These are phyloP conservation scores for Chlorodrepanis virens DNA, from an alignment of 2,113 vertebrate genomes.

Conservation along the genomic window DNA sequence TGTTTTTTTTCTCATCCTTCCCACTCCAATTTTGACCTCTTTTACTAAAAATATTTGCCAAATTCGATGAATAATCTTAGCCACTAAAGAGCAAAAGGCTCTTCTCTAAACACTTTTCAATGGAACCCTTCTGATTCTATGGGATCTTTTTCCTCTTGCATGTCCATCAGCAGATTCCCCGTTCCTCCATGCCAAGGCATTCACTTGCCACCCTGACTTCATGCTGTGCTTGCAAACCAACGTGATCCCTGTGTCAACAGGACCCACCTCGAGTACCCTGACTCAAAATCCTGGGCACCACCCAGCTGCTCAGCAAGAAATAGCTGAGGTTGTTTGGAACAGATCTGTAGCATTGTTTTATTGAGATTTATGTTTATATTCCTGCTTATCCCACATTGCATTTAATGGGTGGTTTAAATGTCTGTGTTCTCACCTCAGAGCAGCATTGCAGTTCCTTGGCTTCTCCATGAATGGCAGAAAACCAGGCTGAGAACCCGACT, in stretches of 20 bases:
- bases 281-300: background rate
- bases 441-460: background rate
- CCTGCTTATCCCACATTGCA: background rate
- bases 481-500: background rate
- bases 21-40: constrained; percentile 14
- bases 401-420: background rate
- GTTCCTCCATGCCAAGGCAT: background rate
- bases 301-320: background rate
- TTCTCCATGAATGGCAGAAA: background rate
- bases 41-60: constrained; percentile 41
- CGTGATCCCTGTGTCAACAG: accelerated
- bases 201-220: background rate
- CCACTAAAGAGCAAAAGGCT: constrained; percentile 20
- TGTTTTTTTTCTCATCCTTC: constrained; percentile 9
- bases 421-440: background rate
- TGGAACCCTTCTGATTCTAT: background rate
- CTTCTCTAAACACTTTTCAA: background rate
- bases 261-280: background rate
- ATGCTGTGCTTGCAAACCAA: background rate
- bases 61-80: constrained; percentile 49
- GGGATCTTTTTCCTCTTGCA: background rate
- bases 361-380: background rate
- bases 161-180: background rate
- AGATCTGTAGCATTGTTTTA: background rate
- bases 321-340: background rate